Conservation (phyloP, 2,888 invertebrate genomes). For the Bibio marci region DNA sequence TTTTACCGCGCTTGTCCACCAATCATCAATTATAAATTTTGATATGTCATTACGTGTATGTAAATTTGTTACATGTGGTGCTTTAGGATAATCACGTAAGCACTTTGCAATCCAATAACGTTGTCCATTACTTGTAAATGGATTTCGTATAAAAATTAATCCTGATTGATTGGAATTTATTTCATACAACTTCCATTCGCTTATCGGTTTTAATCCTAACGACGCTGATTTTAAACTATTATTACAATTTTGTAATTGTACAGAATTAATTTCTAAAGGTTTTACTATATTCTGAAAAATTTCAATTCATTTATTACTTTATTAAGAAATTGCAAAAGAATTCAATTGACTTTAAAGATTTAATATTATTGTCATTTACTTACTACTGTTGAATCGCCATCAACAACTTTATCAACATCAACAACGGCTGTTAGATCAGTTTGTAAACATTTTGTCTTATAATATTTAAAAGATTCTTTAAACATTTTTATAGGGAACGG, state of each 20-base stretch:
- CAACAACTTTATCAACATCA: conserved; percentile 28
- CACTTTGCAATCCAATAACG: conserved; percentile 69
- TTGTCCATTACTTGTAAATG: conserved; percentile 62
- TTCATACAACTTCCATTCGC: conserved; percentile 45
- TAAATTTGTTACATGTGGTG: conserved; percentile 36
- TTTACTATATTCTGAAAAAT: too few relatives aligned
- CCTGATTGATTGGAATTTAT: conserved; percentile 48
- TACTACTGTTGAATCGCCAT: too few relatives aligned
- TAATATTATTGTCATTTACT: too few relatives aligned
- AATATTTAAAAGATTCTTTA: conserved; percentile 60
- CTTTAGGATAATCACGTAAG: conserved; percentile 54
- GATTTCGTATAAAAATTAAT: conserved; percentile 63
- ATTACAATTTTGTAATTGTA: too few relatives aligned
- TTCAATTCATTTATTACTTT: too few relatives aligned
- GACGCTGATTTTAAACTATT: too few relatives aligned
- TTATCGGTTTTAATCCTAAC: conserved; percentile 29
- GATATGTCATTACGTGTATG: background rate
- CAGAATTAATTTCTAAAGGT: too few relatives aligned
- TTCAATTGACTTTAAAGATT: too few relatives aligned
- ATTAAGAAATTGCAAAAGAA: too few relatives aligned
- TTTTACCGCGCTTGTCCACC: too few relatives aligned
- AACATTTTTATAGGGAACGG: too few relatives aligned
- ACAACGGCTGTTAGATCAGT: conserved; percentile 48
- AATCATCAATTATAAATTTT: conserved; percentile 46
- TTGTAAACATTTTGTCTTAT: conserved; percentile 47